These are phyloP conservation scores for Tamias sibiricus DNA, from an alignment of 2,113 vertebrate genomes.

Conservation along the genomic window DNA sequence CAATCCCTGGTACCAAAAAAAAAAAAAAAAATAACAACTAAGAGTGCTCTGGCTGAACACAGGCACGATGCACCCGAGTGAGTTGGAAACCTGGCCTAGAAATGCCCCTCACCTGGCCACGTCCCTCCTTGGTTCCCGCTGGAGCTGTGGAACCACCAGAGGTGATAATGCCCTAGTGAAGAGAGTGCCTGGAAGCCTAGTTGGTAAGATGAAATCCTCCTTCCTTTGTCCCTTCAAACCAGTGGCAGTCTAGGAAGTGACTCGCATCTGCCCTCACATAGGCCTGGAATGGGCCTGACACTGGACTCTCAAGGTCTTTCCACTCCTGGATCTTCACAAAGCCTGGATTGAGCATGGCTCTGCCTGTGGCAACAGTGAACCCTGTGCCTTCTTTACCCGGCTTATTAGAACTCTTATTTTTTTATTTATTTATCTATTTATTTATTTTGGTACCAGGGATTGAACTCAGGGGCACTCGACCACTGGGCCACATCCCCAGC, in stretches of 20 bases:
- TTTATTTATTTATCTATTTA: too few species aligned
- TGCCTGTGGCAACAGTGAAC: neutral
- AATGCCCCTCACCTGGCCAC: neutral
- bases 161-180: accelerated
- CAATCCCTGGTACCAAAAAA: too few species aligned
- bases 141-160: too few species aligned
- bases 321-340: too few species aligned
- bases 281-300: neutral
- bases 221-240: neutral
- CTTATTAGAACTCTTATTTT: neutral
- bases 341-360: neutral
- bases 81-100: neutral
- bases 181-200: too few species aligned
- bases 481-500: too few species aligned
- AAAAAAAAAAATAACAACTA: too few species aligned
- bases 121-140: neutral
- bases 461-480: too few species aligned
- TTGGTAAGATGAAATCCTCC: neutral
- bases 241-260: neutral
- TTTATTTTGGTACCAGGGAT: too few species aligned
- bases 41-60: neutral
- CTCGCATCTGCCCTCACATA: too few species aligned
- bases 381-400: neutral
- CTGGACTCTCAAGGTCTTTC: neutral
- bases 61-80: neutral